phyloP scores from a whole-genome alignment of 2,113 vertebrate genomes.

The Morone chrysops region DNA sequence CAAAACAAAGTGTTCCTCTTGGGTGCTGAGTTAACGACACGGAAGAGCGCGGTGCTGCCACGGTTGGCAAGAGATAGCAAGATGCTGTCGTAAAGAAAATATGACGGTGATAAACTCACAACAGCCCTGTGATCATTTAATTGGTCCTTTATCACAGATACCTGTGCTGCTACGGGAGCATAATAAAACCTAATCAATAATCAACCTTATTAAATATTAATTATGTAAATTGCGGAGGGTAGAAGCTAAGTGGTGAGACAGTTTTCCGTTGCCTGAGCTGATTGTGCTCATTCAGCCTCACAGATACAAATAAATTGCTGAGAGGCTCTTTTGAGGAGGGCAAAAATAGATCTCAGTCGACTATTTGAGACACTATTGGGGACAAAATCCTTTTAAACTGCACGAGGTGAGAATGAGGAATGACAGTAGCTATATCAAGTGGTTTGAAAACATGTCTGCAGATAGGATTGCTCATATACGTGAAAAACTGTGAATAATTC shows the following conservation, averaged over 20 bases:
- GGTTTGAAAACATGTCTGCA: constrained; percentile 8
- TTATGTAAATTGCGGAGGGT: neutral
- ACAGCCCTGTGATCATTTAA: constrained; percentile 14
- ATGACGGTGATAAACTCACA: neutral
- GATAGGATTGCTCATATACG: neutral
- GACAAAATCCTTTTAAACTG: constrained; percentile 5
- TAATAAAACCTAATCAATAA: constrained; percentile 25
- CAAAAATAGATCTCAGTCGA: constrained; percentile 43
- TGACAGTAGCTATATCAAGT: constrained; percentile 18
- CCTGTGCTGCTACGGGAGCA: neutral
- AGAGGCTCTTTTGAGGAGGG: constrained; percentile 16
- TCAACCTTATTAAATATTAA: constrained; percentile 21
- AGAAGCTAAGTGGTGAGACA: neutral
- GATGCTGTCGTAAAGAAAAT: constrained; percentile 25
- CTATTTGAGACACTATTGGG: constrained; percentile 28
- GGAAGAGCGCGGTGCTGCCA: constrained; percentile 36
- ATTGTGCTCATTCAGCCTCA: constrained; percentile 26
- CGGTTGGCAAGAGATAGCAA: constrained; percentile 3
- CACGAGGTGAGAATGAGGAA: constrained; percentile 25
- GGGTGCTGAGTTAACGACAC: neutral
- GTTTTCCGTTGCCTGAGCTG: constrained; percentile 23
- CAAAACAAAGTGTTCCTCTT: constrained; percentile 36
- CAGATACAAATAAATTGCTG: constrained; percentile 31
- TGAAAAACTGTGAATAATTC: neutral
- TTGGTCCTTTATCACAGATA: constrained; percentile 1